Conservation (phyloP, 2,888 invertebrate species). For the Linnaemya tessellans region DNA sequence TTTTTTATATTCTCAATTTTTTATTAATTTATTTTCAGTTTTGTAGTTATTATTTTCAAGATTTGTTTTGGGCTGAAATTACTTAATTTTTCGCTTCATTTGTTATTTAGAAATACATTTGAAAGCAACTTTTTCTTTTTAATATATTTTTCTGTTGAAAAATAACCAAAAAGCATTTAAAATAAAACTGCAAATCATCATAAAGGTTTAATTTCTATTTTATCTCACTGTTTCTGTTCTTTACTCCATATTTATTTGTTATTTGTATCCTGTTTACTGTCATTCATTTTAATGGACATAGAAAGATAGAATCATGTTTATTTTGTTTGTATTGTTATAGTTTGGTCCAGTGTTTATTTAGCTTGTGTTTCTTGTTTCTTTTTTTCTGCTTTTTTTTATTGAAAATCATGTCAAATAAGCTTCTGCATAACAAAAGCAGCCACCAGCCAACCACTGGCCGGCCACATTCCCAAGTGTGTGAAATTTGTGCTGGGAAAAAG, state of each 20-base stretch:
- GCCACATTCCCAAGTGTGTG: slow-evolving; percentile 8
- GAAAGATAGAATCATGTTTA: slow-evolving; percentile 50
- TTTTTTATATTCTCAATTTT: no score
- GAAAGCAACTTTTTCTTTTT: background rate
- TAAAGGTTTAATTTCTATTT: slow-evolving; percentile 40
- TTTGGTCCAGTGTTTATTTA: slow-evolving; percentile 56
- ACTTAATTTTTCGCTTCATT: background rate
- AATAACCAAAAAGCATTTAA: background rate
- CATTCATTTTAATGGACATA: slow-evolving; percentile 74
- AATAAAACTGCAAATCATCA: slow-evolving; percentile 70
- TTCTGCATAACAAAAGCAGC: slow-evolving; percentile 44
- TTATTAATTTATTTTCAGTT: no score
- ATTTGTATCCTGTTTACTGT: slow-evolving; percentile 59
- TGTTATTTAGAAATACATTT: background rate
- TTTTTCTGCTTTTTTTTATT: slow-evolving; percentile 26
- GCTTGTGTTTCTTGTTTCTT: slow-evolving; percentile 9
- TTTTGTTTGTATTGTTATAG: slow-evolving; percentile 17
- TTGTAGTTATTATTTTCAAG: no score
- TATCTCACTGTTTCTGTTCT: background rate
- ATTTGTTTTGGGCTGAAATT: background rate
- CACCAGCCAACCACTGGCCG: background rate
- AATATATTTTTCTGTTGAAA: background rate
- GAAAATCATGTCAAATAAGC: slow-evolving; percentile 63
- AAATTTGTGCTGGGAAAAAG: slow-evolving; percentile 39
- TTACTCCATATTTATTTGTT: slow-evolving; percentile 23